These are phyloP conservation scores for Argentina silus DNA, from an alignment of 2,797 vertebrate species.

Conservation along the genomic window DNA sequence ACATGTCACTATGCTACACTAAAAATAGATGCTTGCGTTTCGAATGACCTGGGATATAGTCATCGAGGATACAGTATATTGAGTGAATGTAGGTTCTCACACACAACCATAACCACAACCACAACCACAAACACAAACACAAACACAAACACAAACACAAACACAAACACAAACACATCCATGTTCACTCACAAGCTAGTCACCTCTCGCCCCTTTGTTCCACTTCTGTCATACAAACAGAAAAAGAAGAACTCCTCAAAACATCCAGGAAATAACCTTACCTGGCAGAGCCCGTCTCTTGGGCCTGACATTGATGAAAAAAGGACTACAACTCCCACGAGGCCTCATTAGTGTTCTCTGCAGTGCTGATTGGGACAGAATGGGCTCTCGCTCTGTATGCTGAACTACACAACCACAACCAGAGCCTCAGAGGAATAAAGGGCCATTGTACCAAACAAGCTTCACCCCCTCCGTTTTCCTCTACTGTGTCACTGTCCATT, in stretches of 20 bases:
- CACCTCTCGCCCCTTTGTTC: conserved; percentile 18
- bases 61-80: too few relatives aligned
- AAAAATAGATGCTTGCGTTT: too few relatives aligned
- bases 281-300: conserved; percentile 28
- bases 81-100: too few relatives aligned
- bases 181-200: background rate
- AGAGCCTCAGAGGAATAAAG: conserved; percentile 46
- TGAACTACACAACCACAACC: conserved; percentile 34
- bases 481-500: conserved; percentile 56
- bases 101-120: background rate
- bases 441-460: conserved; percentile 47
- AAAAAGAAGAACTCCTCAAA: conserved; percentile 22
- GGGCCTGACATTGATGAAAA: background rate
- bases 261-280: conserved; percentile 33
- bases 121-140: background rate
- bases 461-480: conserved; percentile 30
- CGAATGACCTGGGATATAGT: too few relatives aligned
- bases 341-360: conserved; percentile 57
- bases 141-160: background rate
- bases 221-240: conserved; percentile 30
- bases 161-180: background rate
- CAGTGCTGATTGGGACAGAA: conserved; percentile 47
- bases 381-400: conserved; percentile 34
- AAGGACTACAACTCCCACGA: conserved; percentile 51
- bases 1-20: too few relatives aligned